A percentile compares a stretch with the other conserved stretches of the same genome.
These are phyloP conservation scores for Stichopus chloronotus DNA, from an alignment of 35 echinoderm and acorn worm genomes.

Conservation along the genomic window DNA sequence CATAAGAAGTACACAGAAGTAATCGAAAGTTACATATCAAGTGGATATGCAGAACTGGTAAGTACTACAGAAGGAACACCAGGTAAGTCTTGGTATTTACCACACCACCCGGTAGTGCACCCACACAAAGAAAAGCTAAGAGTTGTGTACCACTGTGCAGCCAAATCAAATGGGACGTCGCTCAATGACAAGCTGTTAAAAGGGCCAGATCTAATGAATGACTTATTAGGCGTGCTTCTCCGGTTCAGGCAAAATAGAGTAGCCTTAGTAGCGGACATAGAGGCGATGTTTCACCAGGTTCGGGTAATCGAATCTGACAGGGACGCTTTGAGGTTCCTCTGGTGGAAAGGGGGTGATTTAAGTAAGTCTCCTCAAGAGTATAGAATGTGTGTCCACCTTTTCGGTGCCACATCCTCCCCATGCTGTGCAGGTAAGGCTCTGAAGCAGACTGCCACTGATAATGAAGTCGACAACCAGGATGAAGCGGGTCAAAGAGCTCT, in stretches of 20 bases:
- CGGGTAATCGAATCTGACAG: conserved; percentile 8
- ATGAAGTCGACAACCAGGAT: not conserved
- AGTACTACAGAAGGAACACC: not conserved
- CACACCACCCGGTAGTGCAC: conserved; percentile 65
- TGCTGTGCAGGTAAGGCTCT: conserved; percentile 42
- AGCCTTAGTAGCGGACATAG: conserved; percentile 49
- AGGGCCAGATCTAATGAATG: conserved; percentile 68
- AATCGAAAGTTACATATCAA: conserved; percentile 53
- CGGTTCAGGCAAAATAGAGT: conserved; percentile 56
- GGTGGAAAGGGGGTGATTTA: conserved; percentile 51
- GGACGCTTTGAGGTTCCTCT: conserved; percentile 50
- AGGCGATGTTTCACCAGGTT: conserved; percentile 68
- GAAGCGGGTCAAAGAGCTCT: conserved; percentile 46
- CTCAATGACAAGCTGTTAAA: conserved; percentile 66
- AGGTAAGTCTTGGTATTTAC: conserved; percentile 72
- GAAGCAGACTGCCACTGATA: conserved; percentile 51
- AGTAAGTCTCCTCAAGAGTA: conserved; percentile 25
- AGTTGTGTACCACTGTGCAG: conserved; percentile 75
- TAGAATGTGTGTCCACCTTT: conserved; percentile 43
- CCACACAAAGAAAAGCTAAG: conserved; percentile 68
- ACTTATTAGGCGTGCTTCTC: conserved; percentile 46
- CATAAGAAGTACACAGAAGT: conserved; percentile 54
- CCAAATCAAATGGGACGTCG: conserved; percentile 55
- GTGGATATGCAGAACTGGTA: conserved; percentile 57
- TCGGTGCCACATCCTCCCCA: not conserved